Evolutionary conservation across 2,113 vertebrate genomes (phyloP).

Genomic region (Lipotes vexillifer): DNA sequence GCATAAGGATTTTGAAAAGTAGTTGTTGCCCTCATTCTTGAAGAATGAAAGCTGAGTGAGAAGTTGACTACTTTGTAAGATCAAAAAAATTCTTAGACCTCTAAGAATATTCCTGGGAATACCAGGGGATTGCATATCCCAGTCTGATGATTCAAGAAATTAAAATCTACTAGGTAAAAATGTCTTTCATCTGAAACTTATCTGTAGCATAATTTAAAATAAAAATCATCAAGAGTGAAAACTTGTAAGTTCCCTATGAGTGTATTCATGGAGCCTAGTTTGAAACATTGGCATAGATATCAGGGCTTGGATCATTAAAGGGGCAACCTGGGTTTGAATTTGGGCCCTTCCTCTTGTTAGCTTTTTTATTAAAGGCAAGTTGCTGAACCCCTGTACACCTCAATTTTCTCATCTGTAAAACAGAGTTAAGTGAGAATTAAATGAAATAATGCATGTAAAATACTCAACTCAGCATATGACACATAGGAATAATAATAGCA

Average conservation of each 20-base stretch:
- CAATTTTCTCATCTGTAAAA: background rate
- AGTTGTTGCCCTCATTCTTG: background rate
- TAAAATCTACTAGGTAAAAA: background rate
- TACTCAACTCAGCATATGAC: background rate
- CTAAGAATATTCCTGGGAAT: constrained; percentile 17
- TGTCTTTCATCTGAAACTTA: constrained; percentile 30
- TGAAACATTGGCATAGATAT: background rate
- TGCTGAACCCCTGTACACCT: background rate
- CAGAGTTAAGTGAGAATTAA: background rate
- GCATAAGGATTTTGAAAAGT: background rate
- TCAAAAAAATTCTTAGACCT: background rate
- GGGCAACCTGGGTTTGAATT: background rate
- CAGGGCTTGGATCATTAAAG: background rate
- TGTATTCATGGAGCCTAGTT: background rate
- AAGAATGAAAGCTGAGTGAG: background rate
- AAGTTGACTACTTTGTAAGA: background rate
- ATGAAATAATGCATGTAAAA: background rate
- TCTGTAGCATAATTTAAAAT: constrained; percentile 27
- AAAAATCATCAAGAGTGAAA: background rate
- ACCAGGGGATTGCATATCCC: background rate
- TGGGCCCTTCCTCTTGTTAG: background rate
- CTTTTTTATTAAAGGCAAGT: background rate
- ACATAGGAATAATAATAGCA: background rate
- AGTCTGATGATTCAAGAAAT: constrained; percentile 42
- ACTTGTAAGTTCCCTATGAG: background rate